Base-by-base conservation (phyloP, 2,113 vertebrate genomes). In the Mus pahari region DNA sequence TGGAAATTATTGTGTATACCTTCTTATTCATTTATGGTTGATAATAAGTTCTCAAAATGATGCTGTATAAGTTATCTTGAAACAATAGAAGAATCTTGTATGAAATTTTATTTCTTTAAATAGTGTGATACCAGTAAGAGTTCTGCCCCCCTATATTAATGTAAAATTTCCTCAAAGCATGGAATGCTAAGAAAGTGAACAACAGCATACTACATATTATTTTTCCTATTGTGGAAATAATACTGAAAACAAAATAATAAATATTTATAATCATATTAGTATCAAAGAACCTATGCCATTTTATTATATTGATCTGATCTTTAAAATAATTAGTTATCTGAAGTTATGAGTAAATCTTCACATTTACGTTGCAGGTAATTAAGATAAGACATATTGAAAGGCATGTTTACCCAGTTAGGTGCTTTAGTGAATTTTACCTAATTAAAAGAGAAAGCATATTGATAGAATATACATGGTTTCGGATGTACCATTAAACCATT, bases 301-400 rank as follows among this genome's bases (percentile, higher is more conserved):
- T 64, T 45, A 14, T 90, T 81, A 31, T n/a, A 53, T 36, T 74
- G 3, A 88, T 83, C 0, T 74, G 53, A 90, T 1, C 83, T 87
- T 92, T 91, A 55, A 31, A 94, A 78, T 60, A 62, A 83, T 62
- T 62, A 82, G 39, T 39, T 81, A 66, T 28, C 64, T 92, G 16
- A 90, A 89, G 64, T 73, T 64, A 60, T 70, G 36, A 39, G 22
- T 73, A 70, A 71, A 1, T 70, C 8, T 92, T 88, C 28, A 84
- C 78, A 88, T 39, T 89, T 89, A 78, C 87, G 86, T 92, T 91
- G 20, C 24, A 88, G 53, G 87, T 64, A 86, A 71, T 75, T 71
- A 81, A 86, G 50, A 81, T 48, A 87, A 90, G 74, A 71, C 24
- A 53, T 53, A 82, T 4, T 94, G 42, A 92, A 13, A 90, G 87